phyloP scores from a whole-genome alignment of 37 sponge, comb jelly and placozoan genomes.

The Beroe ovata region DNA sequence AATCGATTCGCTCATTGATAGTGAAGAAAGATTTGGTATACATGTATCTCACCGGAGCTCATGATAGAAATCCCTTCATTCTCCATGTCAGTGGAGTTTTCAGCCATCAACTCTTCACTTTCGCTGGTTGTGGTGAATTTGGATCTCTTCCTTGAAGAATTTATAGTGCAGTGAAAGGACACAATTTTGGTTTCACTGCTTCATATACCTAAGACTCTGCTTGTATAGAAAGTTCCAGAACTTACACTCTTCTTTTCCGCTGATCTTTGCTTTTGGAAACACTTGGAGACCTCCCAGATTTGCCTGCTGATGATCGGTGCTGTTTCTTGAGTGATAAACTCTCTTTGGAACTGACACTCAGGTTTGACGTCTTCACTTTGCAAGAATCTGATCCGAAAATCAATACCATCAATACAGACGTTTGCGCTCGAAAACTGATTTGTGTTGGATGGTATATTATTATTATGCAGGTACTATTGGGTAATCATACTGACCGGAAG shows the following conservation, averaged over 20 bases:
- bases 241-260: conserved; percentile 15
- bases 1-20: too few relatives aligned
- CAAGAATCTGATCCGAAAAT: conserved; percentile 41
- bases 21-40: too few relatives aligned
- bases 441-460: too few relatives aligned
- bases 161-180: too few relatives aligned
- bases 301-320: neutral
- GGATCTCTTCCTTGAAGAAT: conserved; percentile 54
- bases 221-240: neutral
- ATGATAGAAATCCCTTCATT: neutral
- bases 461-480: too few relatives aligned
- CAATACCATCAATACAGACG: too few relatives aligned
- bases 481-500: too few relatives aligned
- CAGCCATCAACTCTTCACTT: conserved; percentile 31
- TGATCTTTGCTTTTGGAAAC: conserved; percentile 20
- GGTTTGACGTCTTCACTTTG: conserved; percentile 15
- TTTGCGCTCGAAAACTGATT: too few relatives aligned
- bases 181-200: too few relatives aligned
- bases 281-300: neutral
- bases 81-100: neutral
- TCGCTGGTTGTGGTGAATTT: conserved; percentile 60
- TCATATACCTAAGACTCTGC: too few relatives aligned
- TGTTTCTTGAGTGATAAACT: conserved; percentile 7
- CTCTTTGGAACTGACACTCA: conserved; percentile 21
- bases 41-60: neutral